Evolutionary conservation across 2,797 vertebrate species (phyloP).

Genomic region (Ctenopoma multispine): DNA sequence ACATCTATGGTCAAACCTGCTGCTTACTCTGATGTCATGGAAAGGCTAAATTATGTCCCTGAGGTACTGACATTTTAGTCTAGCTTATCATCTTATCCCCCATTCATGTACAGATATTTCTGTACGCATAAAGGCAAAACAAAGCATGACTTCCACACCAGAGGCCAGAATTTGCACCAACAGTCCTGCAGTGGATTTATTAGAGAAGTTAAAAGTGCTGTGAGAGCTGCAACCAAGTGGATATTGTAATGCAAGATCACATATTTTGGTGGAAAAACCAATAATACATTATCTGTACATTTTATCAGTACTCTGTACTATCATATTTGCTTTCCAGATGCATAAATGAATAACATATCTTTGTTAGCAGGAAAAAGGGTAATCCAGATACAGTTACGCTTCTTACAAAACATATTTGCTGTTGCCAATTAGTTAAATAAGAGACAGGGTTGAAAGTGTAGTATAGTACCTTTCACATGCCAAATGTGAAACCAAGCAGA

Average conservation of each 20-base stretch:
- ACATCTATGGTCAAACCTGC: conserved; percentile 28
- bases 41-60: neutral
- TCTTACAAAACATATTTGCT: neutral
- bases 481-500: neutral
- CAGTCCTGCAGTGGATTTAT: no score
- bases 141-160: neutral
- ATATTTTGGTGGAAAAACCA: no score
- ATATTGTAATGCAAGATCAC: no score
- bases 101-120: no score
- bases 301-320: no score
- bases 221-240: neutral
- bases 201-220: no score
- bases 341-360: neutral
- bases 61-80: neutral
- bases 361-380: neutral
- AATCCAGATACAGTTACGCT: neutral
- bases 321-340: neutral
- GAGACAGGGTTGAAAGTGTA: neutral
- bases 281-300: no score
- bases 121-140: no score
- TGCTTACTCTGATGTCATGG: conserved; percentile 18
- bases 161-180: neutral
- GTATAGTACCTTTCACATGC: neutral
- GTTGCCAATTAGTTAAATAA: neutral
- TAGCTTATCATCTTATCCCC: neutral